phyloP scores from a whole-genome alignment of 2,113 vertebrate species.

The Ammodytes dubius region DNA sequence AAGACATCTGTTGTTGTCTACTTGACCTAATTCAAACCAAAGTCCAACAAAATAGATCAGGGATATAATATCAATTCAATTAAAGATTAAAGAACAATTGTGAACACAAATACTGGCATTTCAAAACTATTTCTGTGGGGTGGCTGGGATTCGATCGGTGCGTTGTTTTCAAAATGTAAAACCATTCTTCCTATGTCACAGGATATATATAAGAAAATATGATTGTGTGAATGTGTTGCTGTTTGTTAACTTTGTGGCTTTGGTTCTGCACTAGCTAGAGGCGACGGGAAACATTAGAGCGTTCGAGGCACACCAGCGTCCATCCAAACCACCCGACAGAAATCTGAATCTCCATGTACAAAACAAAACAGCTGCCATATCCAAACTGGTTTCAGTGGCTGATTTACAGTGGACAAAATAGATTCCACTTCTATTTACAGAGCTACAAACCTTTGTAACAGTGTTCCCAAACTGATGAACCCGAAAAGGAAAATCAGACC shows the following conservation, averaged over 20 bases:
- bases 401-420: constrained; percentile 88
- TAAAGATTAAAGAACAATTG: constrained; percentile 71
- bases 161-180: constrained; percentile 30
- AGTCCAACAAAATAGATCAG: constrained; percentile 90
- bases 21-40: constrained; percentile 85
- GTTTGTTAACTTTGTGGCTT: constrained; percentile 65
- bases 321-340: constrained; percentile 75
- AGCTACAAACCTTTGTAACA: constrained; percentile 88
- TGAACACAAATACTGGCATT: constrained; percentile 72
- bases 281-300: constrained; percentile 13
- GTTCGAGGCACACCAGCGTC: constrained; percentile 51
- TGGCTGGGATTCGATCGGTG: constrained; percentile 56
- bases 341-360: constrained; percentile 63
- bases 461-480: constrained; percentile 83
- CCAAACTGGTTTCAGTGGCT: constrained; percentile 91
- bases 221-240: constrained; percentile 41
- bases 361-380: constrained; percentile 90
- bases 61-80: constrained; percentile 72
- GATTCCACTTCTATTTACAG: constrained; percentile 91
- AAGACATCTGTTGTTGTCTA: constrained; percentile 84
- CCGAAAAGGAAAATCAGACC: constrained; percentile 59
- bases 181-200: constrained; percentile 28
- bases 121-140: constrained; percentile 70
- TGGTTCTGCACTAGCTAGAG: constrained; percentile 75
- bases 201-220: constrained; percentile 48